Base-by-base conservation (phyloP, 2,888 invertebrate species). In the Drosophila bunnanda region DNA sequence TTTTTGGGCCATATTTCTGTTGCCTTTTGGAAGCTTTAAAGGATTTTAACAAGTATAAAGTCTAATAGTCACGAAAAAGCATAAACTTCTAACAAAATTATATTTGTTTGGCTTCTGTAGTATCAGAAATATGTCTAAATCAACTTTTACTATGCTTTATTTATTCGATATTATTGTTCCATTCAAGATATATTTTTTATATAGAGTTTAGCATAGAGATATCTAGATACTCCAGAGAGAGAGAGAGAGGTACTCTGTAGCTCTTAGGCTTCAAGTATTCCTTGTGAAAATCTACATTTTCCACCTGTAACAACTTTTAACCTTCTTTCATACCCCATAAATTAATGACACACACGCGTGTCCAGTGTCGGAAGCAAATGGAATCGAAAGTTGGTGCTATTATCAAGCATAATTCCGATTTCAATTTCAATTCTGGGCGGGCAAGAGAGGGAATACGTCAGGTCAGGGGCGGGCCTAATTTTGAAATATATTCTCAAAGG, bases 371-470 rank as follows among this genome's bases (percentile, higher is more conserved):
- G 17, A 15, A 28, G 15, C 44, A 30, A 53, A 52, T 52, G 36
- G 22, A 62, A 65, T 62, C 30, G 30, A 38, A 52, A 62, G 64
- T 17, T 13, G 10, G 15, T 22, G 10, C 30, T 41, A 52, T 17
- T 38, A 44, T 46, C 43, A n/a, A 39, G 20, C 32, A 46, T 32
- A n/a, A 39, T 65, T 30, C 44, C 36, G 22, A 53, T 64, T 66
- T 43, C 30, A 20, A 43, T 44, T 44, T 32, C n/a, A 13, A 43
- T 36, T 28, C 13, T 50, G 32, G 48, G 2, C 0, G 13, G 20
- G 13, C 20, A 9, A 50, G 17, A 8, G 13, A 4, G 52, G 52
- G 32, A 28, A 32, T 15, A 32, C 44, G 53, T 22, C 28, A 28
- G 17, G 4, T 8, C 48, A 48, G 48, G 30, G 8, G 44, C 10